Conservation (phyloP, 2,888 invertebrate genomes). For the Belgica antarctica region DNA sequence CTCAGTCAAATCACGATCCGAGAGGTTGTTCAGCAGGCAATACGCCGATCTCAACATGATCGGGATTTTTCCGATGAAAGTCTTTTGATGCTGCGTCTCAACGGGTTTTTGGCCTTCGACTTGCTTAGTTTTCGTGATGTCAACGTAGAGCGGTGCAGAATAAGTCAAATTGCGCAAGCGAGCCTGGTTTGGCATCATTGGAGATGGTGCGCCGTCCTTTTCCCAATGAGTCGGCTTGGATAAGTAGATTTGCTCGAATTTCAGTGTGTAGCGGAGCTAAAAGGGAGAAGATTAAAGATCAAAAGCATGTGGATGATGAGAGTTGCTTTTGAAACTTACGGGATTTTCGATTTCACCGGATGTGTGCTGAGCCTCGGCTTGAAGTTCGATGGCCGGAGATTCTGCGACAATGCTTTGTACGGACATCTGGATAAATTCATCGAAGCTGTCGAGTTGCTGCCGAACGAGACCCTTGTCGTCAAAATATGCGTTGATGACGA, state of each 20-base stretch:
- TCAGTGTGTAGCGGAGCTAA: conserved; percentile 84
- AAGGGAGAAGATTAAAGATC: conserved; percentile 45
- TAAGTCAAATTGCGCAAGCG: conserved; percentile 94
- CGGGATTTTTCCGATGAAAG: conserved; percentile 88
- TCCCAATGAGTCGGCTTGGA: conserved; percentile 99
- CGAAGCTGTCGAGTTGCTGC: conserved; percentile 98
- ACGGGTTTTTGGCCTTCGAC: conserved; percentile 87
- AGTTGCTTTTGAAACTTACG: no score
- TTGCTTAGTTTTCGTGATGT: conserved; percentile 94
- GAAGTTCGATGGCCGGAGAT: conserved; percentile 94
- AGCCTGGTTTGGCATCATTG: conserved; percentile 99
- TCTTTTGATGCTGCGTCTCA: conserved; percentile 75
- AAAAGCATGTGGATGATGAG: not conserved
- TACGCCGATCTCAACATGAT: conserved; percentile 99
- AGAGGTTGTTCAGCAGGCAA: conserved; percentile 88
- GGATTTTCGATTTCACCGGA: conserved; percentile 89
- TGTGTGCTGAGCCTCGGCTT: conserved; percentile 96
- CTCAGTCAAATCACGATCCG: conserved; percentile 98
- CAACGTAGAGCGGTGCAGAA: conserved; percentile 97
- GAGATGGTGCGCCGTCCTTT: conserved; percentile 98
- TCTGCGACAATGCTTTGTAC: conserved; percentile 99
- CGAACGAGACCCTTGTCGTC: conserved; percentile 99
- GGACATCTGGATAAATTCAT: conserved; percentile 99
- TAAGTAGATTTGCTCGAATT: conserved; percentile 98
- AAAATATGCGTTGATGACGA: conserved; percentile 99